These are phyloP conservation scores for Emydocephalus ijimae DNA, from an alignment of 2,113 vertebrate species.

Conservation along the genomic window DNA sequence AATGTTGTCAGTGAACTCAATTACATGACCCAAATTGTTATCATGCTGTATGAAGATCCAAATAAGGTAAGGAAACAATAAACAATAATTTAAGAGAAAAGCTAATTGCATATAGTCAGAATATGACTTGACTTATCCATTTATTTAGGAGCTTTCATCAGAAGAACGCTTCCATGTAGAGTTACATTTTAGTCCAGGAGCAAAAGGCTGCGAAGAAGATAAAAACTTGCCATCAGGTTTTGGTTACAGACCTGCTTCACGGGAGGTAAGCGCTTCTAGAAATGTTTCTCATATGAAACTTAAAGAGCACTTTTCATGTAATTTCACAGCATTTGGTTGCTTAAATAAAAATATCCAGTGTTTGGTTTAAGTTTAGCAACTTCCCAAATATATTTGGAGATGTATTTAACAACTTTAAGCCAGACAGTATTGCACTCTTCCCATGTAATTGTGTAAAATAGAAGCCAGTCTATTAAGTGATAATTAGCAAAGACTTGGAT, in stretches of 20 bases:
- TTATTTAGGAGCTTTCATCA: conserved; percentile 80
- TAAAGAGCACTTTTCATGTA: no score
- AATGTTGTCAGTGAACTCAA: conserved; percentile 88
- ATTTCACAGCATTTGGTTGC: background rate
- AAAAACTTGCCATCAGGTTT: conserved; percentile 88
- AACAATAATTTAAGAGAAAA: background rate
- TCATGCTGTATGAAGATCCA: conserved; percentile 91
- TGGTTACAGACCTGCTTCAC: conserved; percentile 87
- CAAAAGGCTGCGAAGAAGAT: conserved; percentile 89
- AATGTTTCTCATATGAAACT: background rate
- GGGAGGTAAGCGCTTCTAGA: conserved; percentile 72
- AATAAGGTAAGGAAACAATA: conserved; percentile 79
- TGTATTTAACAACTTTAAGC: background rate
- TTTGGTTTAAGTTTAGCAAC: background rate
- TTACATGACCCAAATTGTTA: conserved; percentile 93
- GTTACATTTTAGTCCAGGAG: conserved; percentile 88
- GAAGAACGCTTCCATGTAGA: conserved; percentile 91
- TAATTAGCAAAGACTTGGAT: background rate
- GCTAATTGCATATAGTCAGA: background rate
- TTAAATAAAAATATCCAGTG: background rate
- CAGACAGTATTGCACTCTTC: background rate
- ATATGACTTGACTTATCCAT: conserved; percentile 6
- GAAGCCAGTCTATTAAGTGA: background rate
- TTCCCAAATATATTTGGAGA: background rate
- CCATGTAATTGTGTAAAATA: background rate